phyloP scores from a whole-genome alignment of 2,888 invertebrate genomes.

The Limenitis camilla region DNA sequence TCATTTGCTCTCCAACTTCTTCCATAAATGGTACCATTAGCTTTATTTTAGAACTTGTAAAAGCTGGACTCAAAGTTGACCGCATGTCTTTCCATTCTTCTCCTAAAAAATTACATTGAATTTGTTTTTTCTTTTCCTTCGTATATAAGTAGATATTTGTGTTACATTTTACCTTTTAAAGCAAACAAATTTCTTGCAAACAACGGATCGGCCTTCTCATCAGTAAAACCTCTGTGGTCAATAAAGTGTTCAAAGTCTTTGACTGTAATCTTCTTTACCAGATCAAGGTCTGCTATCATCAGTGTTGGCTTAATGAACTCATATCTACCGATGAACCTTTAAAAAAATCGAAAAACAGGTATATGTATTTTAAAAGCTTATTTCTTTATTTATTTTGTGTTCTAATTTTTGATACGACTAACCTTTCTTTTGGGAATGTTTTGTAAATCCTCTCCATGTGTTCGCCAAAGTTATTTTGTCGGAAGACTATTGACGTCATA shows the following conservation, averaged over 20 bases:
- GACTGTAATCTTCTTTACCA: slow-evolving; percentile 56
- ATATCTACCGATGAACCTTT: slow-evolving; percentile 43
- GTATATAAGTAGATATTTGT: not conserved
- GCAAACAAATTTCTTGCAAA: slow-evolving; percentile 64
- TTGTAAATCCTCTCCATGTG: slow-evolving; percentile 30
- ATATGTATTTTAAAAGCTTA: not conserved
- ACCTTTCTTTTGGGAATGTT: slow-evolving; percentile 38
- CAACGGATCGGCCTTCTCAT: slow-evolving; percentile 52
- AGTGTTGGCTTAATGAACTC: slow-evolving; percentile 45
- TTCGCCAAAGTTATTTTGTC: slow-evolving; percentile 27
- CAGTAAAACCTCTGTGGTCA: slow-evolving; percentile 52
- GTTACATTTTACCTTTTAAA: slow-evolving; percentile 50
- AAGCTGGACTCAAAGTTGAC: too few relatives aligned
- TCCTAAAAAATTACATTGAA: not conserved
- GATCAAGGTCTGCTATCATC: slow-evolving; percentile 55
- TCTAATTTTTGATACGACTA: too few relatives aligned
- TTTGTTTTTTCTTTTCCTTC: too few relatives aligned
- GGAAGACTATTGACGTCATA: slow-evolving; percentile 24
- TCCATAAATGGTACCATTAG: too few relatives aligned
- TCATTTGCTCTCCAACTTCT: too few relatives aligned
- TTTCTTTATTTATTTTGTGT: too few relatives aligned
- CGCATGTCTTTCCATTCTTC: not conserved
- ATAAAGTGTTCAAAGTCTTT: slow-evolving; percentile 60
- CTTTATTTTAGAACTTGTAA: too few relatives aligned
- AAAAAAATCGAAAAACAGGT: not conserved